phyloP scores from a whole-genome alignment of 2,797 vertebrate genomes.

The Pteropus rufus region DNA sequence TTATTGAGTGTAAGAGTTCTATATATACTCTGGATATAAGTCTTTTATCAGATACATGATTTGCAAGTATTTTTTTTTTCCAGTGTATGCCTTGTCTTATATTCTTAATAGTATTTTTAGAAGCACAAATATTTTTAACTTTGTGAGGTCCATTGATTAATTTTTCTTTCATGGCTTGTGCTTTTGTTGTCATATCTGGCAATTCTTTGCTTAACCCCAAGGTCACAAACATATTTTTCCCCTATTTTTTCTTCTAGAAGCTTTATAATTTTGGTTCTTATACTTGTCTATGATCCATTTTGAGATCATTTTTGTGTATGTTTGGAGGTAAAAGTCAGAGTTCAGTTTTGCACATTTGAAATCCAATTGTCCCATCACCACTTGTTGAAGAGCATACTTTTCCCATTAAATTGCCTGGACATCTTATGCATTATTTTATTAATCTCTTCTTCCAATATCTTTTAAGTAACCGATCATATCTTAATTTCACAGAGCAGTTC shows the following conservation, averaged over 20 bases:
- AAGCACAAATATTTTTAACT: background rate
- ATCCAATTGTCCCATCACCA: background rate
- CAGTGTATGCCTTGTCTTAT: background rate
- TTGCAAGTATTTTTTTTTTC: slow-evolving; percentile 8
- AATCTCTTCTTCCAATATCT: background rate
- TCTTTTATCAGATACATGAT: background rate
- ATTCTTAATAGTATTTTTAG: background rate
- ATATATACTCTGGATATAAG: background rate
- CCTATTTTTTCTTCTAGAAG: background rate
- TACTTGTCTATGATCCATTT: background rate
- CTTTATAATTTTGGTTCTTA: background rate
- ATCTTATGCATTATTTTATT: background rate
- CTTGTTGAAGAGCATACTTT: background rate
- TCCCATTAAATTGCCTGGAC: background rate
- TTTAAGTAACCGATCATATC: background rate
- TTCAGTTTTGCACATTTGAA: background rate
- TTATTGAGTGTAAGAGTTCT: background rate
- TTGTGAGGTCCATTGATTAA: background rate
- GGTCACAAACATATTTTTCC: background rate
- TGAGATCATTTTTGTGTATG: background rate
- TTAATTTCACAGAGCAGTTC: background rate
- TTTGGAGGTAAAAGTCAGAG: background rate
- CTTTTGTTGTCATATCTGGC: background rate
- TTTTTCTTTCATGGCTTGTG: background rate
- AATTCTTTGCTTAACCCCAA: background rate